Evolutionary conservation across 2,113 vertebrate genomes (phyloP).

Genomic region (Fregata magnificens): DNA sequence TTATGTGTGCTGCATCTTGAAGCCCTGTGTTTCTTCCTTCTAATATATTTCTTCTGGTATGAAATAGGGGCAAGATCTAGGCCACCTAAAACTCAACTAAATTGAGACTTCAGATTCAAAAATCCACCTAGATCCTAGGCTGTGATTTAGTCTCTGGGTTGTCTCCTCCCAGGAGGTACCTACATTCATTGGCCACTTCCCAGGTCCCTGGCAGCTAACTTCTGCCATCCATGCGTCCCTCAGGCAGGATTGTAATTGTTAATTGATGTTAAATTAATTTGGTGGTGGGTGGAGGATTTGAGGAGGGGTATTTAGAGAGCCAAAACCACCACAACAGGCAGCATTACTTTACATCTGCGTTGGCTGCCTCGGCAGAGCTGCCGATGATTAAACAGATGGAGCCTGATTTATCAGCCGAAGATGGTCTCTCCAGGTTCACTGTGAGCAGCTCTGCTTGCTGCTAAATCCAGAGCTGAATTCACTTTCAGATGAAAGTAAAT

Average conservation of each 20-base stretch:
- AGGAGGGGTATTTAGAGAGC: neutral
- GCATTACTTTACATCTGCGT: neutral
- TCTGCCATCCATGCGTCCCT: neutral
- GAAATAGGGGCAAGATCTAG: neutral
- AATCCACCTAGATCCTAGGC: neutral
- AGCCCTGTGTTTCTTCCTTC: neutral
- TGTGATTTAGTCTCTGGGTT: neutral
- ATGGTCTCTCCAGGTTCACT: neutral
- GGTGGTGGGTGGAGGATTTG: neutral
- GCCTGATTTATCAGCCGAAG: neutral
- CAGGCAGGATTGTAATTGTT: neutral
- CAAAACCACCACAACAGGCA: rapidly evolving
- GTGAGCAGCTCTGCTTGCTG: neutral
- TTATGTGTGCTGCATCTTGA: neutral
- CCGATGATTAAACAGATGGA: rapidly evolving
- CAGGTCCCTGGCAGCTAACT: neutral
- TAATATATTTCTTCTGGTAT: neutral
- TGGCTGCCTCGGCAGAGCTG: neutral
- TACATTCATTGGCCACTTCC: neutral
- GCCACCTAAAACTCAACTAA: neutral
- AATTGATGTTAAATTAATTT: neutral
- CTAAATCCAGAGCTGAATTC: neutral
- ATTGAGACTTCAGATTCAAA: neutral
- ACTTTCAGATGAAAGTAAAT: neutral
- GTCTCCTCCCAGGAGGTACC: neutral